Conservation (phyloP, 2,113 vertebrate genomes). For the Salvelinus alpinus region DNA sequence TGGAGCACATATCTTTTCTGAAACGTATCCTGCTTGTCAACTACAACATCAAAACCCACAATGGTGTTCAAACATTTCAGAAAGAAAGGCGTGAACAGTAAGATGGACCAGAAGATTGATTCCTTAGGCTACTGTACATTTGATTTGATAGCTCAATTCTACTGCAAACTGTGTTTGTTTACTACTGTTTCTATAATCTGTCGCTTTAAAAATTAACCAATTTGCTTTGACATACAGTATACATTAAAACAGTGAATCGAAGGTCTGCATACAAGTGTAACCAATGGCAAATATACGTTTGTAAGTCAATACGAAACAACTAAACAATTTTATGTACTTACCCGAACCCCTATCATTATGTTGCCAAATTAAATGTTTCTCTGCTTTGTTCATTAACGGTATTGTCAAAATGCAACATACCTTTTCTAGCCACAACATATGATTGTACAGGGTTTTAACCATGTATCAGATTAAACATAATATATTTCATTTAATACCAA, state of each 20-base stretch:
- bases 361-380: constrained; percentile 32
- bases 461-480: constrained; percentile 70
- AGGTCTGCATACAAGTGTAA: constrained; percentile 17
- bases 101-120: neutral
- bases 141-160: constrained; percentile 1
- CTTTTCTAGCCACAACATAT: constrained; percentile 22
- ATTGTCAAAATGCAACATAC: constrained; percentile 37
- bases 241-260: constrained; percentile 22
- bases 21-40: too few species aligned
- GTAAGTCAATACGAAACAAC: neutral
- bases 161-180: constrained; percentile 19
- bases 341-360: constrained; percentile 25
- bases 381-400: constrained; percentile 37
- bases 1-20: too few species aligned
- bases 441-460: constrained; percentile 58
- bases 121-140: too few species aligned
- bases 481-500: constrained; percentile 73
- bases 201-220: constrained; percentile 11
- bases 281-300: constrained; percentile 8
- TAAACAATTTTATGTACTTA: neutral
- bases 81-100: neutral
- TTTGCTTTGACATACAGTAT: constrained; percentile 24
- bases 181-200: constrained; percentile 21
- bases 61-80: neutral
- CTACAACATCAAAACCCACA: too few species aligned